Percentiles rank a stretch among this genome's conserved stretches.
Conservation (phyloP, 2,797 vertebrate genomes). For the Sebastes umbrosus region DNA sequence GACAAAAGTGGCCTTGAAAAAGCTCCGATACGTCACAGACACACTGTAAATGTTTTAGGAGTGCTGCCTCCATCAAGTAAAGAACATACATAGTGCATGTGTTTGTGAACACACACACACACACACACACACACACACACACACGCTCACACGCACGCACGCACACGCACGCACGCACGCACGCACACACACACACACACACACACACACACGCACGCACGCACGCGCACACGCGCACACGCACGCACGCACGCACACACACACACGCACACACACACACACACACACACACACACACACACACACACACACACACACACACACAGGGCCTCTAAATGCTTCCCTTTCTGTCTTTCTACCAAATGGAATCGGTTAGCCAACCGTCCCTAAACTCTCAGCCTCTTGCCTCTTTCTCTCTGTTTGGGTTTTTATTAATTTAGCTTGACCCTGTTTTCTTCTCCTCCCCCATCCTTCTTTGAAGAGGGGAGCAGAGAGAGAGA, state of each 20-base stretch:
- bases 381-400: slow-evolving; percentile 25
- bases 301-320: background rate
- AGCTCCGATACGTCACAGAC: too few species aligned
- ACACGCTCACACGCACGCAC: background rate
- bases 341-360: slow-evolving; percentile 32
- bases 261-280: background rate
- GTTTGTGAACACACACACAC: background rate
- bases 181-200: too few species aligned
- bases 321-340: background rate
- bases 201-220: background rate
- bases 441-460: slow-evolving; percentile 42
- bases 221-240: background rate
- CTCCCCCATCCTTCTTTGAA: background rate
- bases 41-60: slow-evolving; percentile 20
- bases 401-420: slow-evolving; percentile 12
- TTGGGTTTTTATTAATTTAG: slow-evolving; percentile 59
- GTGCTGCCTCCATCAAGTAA: background rate
- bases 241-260: background rate
- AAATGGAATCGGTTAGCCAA: slow-evolving; percentile 42
- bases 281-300: too few species aligned
- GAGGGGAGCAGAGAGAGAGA: too few species aligned
- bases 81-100: slow-evolving; percentile 6
- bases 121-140: background rate
- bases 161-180: background rate
- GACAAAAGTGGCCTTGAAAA: too few species aligned